Conservation (phyloP, 2,888 invertebrate species). For the Spodoptera littoralis region DNA sequence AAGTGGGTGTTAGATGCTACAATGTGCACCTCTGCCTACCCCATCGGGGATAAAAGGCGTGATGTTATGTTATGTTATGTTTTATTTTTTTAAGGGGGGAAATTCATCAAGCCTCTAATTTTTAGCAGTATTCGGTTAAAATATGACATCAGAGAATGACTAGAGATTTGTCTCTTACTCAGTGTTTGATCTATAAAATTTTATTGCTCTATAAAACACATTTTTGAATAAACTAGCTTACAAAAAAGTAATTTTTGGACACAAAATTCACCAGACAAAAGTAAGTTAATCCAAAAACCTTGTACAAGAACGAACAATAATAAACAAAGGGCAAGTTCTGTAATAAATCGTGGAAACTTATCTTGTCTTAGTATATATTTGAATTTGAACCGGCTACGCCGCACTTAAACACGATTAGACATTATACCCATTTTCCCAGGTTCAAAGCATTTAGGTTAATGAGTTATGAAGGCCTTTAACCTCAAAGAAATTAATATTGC, state of each 20-base stretch:
- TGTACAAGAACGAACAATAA: slow-evolving; percentile 33
- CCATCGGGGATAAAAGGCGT: too few species aligned
- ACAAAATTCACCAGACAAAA: slow-evolving; percentile 22
- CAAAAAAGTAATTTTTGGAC: neutral
- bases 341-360: slow-evolving; percentile 51
- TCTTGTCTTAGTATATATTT: slow-evolving; percentile 45
- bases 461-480: slow-evolving; percentile 66
- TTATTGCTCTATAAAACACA: too few species aligned
- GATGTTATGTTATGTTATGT: too few species aligned
- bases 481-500: slow-evolving; percentile 68
- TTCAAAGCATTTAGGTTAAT: slow-evolving; percentile 76
- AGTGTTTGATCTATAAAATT: too few species aligned
- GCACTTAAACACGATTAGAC: slow-evolving; percentile 72
- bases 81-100: too few species aligned
- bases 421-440: slow-evolving; percentile 57
- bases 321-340: slow-evolving; percentile 30
- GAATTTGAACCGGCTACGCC: slow-evolving; percentile 63
- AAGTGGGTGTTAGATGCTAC: too few species aligned
- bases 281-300: slow-evolving; percentile 22
- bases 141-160: too few species aligned
- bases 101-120: too few species aligned
- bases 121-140: too few species aligned
- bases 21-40: too few species aligned
- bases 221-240: too few species aligned
- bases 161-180: too few species aligned